phyloP scores from a whole-genome alignment of 1,140 invertebrate species.

The Heliconius hewitsoni region DNA sequence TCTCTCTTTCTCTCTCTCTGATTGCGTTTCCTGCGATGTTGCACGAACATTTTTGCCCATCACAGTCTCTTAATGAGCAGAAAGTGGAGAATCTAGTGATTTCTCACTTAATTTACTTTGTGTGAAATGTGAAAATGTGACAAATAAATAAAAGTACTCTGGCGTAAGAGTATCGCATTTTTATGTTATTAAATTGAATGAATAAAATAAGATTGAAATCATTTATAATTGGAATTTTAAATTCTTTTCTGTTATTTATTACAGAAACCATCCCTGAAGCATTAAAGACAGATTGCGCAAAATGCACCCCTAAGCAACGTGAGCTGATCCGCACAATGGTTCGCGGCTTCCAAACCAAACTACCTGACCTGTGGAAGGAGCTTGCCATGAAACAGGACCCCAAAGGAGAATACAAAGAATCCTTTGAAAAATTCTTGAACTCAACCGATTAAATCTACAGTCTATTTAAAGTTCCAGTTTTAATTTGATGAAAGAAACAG shows the following conservation, averaged over 20 bases:
- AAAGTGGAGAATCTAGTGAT: no score
- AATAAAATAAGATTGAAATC: no score
- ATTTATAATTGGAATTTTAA: background rate
- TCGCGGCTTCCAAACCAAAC: conserved; percentile 27
- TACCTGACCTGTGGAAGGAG: conserved; percentile 31
- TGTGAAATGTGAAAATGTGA: no score
- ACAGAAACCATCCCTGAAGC: conserved; percentile 41
- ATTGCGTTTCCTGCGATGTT: no score
- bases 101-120: no score
- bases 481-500: background rate
- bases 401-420: conserved; percentile 32
- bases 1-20: no score
- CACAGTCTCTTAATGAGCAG: no score
- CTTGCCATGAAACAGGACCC: conserved; percentile 36
- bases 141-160: no score
- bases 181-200: no score
- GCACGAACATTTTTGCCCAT: no score
- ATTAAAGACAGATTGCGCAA: conserved; percentile 31
- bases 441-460: conserved; percentile 44
- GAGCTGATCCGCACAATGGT: conserved; percentile 31
- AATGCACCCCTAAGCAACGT: conserved; percentile 41
- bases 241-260: conserved; percentile 13
- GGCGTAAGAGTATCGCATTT: no score
- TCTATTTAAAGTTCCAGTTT: background rate
- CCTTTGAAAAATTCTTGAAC: conserved; percentile 38